Evolutionary conservation across 2,797 vertebrate genomes (phyloP), one percentile per base, ranked within the genome.

Genomic region (Arnoldichthys spilopterus): DNA sequence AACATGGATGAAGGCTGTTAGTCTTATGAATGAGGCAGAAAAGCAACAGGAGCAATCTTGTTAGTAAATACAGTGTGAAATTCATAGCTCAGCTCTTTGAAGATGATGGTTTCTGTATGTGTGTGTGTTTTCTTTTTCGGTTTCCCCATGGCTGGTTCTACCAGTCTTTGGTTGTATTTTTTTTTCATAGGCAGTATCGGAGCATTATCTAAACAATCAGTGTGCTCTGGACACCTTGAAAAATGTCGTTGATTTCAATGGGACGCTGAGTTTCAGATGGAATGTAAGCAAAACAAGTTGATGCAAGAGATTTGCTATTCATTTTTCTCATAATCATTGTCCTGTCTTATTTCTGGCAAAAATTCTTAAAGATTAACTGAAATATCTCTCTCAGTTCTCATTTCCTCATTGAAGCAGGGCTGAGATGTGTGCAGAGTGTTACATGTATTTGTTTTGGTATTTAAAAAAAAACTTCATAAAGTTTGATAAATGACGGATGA

Each of bases 91-190:
- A 76, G 63, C 68, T 74, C 26, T 81, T 47, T 79, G 68, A 73
- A 70, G 26, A 62, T 79, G 47, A 64, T 47, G 30, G 49, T 26
- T 37, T 72, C 11, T 70, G 54, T 62, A 51, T 72, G 70, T 62
- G 58, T 72, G 70, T 51, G 26, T 77, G 67, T 81, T 59, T 70
- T 76, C 69, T 77, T 78, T 74, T 74, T 68, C 74, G 30, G 73
- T 85, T 83, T 80, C 64, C 47, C 70, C 71, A 59, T 54, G 75
- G 77, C 85, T 80, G 83, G 85, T 86, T 86, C 40, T 73, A 85
- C 85, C 83, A 85, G 85, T 83, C 79, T 83, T 82, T 26, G 70
- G 51, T 53, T 54, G 74, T 9, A 34, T 40, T 24, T 64, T 79
- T 76, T 72, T 73, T 82, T 78, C 63, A 43, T 67, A 72, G 66